Evolutionary conservation across 2,888 invertebrate species (phyloP).

Genomic region (Xylota sylvarum): DNA sequence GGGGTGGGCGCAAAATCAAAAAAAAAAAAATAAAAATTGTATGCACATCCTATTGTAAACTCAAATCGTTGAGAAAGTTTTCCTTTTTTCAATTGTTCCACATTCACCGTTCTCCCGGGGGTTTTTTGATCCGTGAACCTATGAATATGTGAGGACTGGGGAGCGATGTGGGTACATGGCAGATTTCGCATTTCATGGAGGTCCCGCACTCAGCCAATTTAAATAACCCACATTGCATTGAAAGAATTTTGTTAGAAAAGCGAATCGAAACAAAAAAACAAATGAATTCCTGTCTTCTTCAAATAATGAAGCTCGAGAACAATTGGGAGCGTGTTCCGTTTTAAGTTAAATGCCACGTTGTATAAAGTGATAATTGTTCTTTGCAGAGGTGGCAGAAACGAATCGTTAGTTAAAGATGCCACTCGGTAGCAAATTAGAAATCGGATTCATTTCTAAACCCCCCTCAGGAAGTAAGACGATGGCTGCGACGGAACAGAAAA

Average conservation of each 20-base stretch:
- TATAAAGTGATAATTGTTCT: constrained; percentile 31
- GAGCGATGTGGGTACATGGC: constrained; percentile 9
- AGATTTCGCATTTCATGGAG: constrained; percentile 19
- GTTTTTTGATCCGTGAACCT: constrained; percentile 63
- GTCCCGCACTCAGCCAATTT: constrained; percentile 46
- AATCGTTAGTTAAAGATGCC: neutral
- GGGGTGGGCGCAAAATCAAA: neutral
- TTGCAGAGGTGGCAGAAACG: neutral
- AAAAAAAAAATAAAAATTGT: constrained; percentile 24
- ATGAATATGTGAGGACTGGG: constrained; percentile 38
- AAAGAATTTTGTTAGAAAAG: constrained; percentile 28
- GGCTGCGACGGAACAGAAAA: no score
- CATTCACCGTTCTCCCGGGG: constrained; percentile 33
- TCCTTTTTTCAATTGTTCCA: constrained; percentile 60
- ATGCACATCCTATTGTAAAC: constrained; percentile 69
- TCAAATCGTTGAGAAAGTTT: constrained; percentile 66
- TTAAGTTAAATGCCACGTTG: constrained; percentile 28
- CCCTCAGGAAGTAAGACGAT: neutral
- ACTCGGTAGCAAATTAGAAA: neutral
- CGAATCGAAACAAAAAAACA: neutral
- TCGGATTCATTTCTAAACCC: neutral
- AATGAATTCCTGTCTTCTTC: constrained; percentile 13
- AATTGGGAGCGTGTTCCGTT: constrained; percentile 8
- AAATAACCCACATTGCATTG: constrained; percentile 44
- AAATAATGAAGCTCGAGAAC: constrained; percentile 34